These are phyloP conservation scores for Ondatra zibethicus DNA, from an alignment of 2,113 vertebrate species.

Conservation along the genomic window DNA sequence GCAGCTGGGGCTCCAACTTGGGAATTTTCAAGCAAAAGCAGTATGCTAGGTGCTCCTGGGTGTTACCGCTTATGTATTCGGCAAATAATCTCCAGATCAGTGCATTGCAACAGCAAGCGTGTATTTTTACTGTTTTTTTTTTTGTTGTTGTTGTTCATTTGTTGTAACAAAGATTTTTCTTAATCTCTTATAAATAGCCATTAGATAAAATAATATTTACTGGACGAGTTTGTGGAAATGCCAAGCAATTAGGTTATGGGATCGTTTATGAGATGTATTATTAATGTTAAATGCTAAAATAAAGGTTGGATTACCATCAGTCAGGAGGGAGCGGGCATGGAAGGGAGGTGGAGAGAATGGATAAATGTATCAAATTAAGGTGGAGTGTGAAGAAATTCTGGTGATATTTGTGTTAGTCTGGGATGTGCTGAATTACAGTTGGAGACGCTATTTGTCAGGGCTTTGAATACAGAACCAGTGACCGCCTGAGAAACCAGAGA, in stretches of 20 bases:
- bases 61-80: neutral
- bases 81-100: neutral
- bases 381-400: neutral
- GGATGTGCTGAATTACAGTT: neutral
- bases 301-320: slow-evolving; percentile 53
- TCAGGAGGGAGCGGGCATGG: neutral
- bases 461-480: neutral
- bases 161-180: slow-evolving; percentile 36
- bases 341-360: neutral
- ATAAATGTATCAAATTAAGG: neutral
- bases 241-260: slow-evolving; percentile 36
- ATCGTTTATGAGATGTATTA: slow-evolving; percentile 50
- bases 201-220: slow-evolving; percentile 54
- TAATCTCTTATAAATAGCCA: slow-evolving; percentile 55
- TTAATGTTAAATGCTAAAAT: slow-evolving; percentile 35
- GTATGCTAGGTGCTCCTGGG: neutral
- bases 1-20: neutral
- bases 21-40: slow-evolving; percentile 22
- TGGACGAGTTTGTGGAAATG: slow-evolving; percentile 34
- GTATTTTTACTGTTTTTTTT: neutral
- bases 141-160: neutral
- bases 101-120: neutral
- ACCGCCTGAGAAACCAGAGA: neutral
- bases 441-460: slow-evolving; percentile 2
- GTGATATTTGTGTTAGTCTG: neutral